phyloP scores from a whole-genome alignment of 2,888 invertebrate genomes.

The Sesia apiformis region DNA sequence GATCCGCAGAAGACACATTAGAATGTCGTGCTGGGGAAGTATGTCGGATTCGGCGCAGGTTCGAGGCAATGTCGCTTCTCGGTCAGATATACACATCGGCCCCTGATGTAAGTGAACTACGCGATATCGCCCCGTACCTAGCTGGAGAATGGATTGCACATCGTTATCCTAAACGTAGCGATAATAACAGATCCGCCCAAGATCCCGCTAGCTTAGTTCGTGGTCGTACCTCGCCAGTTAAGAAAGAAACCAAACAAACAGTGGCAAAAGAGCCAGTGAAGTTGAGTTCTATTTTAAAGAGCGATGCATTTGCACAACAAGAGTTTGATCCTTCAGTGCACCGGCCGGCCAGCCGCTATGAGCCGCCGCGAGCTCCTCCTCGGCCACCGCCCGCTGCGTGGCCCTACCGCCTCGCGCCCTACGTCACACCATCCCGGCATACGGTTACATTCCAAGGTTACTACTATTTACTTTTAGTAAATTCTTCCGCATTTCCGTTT shows the following conservation, averaged over 20 bases:
- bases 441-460: slow-evolving; percentile 85
- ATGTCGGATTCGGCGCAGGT: slow-evolving; percentile 80
- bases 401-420: slow-evolving; percentile 56
- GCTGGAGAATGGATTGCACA: slow-evolving; percentile 88
- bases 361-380: slow-evolving; percentile 77
- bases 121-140: slow-evolving; percentile 85
- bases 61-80: slow-evolving; percentile 80
- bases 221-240: slow-evolving; percentile 46
- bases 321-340: slow-evolving; percentile 84
- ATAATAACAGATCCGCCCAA: slow-evolving; percentile 79
- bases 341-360: slow-evolving; percentile 84
- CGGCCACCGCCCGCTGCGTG: slow-evolving; percentile 63
- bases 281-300: slow-evolving; percentile 63
- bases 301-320: slow-evolving; percentile 76
- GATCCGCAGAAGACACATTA: slow-evolving; percentile 62
- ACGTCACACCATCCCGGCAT: slow-evolving; percentile 75
- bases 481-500: slow-evolving; percentile 15
- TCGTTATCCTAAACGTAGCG: slow-evolving; percentile 80
- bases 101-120: slow-evolving; percentile 84
- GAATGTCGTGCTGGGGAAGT: slow-evolving; percentile 80
- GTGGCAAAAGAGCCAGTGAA: slow-evolving; percentile 54
- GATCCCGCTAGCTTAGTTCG: slow-evolving; percentile 38
- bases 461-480: slow-evolving; percentile 9
- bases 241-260: slow-evolving; percentile 53
- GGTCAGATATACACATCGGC: slow-evolving; percentile 88